phyloP scores from a whole-genome alignment of 1,140 invertebrate species.

The Drosophila pseudoananassae region DNA sequence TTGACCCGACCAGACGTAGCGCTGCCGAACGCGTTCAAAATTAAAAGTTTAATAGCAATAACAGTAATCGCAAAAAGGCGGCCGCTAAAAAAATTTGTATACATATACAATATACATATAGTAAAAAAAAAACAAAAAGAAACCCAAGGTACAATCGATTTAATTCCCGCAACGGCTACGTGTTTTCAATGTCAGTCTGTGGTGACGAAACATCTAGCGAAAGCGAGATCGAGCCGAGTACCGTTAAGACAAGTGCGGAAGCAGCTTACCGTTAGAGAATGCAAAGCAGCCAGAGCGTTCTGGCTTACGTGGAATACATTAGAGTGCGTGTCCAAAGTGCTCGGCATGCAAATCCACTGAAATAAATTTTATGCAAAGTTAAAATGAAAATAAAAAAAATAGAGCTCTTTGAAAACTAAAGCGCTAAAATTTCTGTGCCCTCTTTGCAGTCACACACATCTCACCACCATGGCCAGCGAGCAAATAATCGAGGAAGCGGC shows the following conservation, averaged over 20 bases:
- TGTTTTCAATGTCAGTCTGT: slow-evolving; percentile 50
- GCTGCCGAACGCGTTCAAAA: slow-evolving; percentile 15
- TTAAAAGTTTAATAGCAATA: neutral
- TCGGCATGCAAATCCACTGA: slow-evolving; percentile 62
- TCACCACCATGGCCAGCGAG: slow-evolving; percentile 64
- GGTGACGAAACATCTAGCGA: slow-evolving; percentile 9
- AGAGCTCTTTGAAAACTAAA: slow-evolving; percentile 36
- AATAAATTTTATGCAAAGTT: slow-evolving; percentile 35
- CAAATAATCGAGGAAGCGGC: slow-evolving; percentile 58
- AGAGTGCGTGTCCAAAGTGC: slow-evolving; percentile 74
- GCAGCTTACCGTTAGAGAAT: slow-evolving; percentile 61
- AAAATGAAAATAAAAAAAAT: too few species aligned
- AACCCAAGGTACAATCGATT: slow-evolving; percentile 52
- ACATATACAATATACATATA: too few species aligned
- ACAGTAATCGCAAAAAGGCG: neutral
- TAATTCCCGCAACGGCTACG: slow-evolving; percentile 18
- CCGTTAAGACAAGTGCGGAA: slow-evolving; percentile 75
- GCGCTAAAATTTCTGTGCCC: slow-evolving; percentile 19
- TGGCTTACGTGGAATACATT: slow-evolving; percentile 77
- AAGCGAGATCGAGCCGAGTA: slow-evolving; percentile 21
- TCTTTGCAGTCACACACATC: slow-evolving; percentile 55
- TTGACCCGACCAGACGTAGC: slow-evolving; percentile 39
- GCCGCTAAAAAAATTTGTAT: neutral
- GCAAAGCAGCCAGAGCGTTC: slow-evolving; percentile 7
- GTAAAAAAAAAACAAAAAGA: neutral